Evolutionary conservation across 2,113 vertebrate species (phyloP).

Genomic region (Phyllopteryx taeniolatus): DNA sequence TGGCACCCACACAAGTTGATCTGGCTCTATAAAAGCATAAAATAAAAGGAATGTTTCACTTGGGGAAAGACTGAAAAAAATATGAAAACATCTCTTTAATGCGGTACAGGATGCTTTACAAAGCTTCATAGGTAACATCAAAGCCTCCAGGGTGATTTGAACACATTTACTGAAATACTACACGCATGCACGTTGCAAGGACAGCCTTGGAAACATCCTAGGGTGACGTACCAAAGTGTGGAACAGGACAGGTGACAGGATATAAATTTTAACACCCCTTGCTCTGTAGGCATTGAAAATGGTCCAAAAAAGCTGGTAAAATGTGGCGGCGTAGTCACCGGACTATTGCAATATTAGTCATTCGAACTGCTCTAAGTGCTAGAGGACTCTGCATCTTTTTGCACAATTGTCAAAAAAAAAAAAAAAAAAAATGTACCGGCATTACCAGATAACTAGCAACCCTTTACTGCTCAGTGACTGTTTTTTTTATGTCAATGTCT

Average conservation of each 20-base stretch:
- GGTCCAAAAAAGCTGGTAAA: background rate
- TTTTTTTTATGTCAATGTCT: too few species aligned
- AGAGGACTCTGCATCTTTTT: too few species aligned
- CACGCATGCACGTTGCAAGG: background rate
- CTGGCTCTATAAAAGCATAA: background rate
- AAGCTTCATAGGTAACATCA: background rate
- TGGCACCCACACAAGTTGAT: background rate
- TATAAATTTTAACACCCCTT: too few species aligned
- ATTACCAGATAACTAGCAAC: too few species aligned
- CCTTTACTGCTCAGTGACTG: too few species aligned
- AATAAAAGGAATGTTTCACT: background rate
- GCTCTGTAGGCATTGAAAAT: background rate
- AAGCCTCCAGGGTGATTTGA: background rate
- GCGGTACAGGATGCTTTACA: background rate
- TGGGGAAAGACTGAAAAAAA: background rate
- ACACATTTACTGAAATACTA: background rate
- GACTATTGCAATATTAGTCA: too few species aligned
- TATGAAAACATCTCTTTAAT: background rate
- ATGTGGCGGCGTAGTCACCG: too few species aligned
- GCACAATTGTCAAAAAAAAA: too few species aligned
- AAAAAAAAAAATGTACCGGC: too few species aligned
- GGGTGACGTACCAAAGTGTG: background rate
- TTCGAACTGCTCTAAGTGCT: too few species aligned
- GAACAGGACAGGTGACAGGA: background rate
- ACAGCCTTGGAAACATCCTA: background rate